phyloP scores from a whole-genome alignment of 2,797 vertebrate species.

The Oreochromis grahami region DNA sequence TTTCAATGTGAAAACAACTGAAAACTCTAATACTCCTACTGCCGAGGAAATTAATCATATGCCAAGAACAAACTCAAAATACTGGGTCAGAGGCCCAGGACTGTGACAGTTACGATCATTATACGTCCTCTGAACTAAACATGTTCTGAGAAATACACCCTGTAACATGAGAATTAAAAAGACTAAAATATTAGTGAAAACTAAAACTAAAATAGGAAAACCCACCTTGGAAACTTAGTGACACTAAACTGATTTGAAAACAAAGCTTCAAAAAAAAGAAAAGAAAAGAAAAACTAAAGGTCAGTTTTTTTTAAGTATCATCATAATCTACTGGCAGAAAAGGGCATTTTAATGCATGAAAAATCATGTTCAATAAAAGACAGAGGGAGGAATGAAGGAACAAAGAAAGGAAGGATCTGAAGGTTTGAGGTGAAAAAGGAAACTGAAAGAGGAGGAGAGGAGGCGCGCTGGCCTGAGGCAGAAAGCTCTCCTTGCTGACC shows the following conservation, averaged over 20 bases:
- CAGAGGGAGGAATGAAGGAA: not conserved
- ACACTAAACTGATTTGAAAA: not conserved
- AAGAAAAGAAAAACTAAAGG: rapidly evolving
- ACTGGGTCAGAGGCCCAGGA: not conserved
- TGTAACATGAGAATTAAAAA: rapidly evolving
- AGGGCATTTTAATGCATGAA: not conserved
- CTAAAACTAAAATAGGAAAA: not conserved
- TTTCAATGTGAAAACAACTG: no score
- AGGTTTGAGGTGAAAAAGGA: not conserved
- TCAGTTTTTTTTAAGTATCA: not conserved
- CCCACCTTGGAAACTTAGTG: not conserved
- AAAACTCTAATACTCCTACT: no score
- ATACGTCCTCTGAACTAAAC: not conserved
- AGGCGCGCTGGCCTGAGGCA: conserved; percentile 36
- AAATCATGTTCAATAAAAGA: not conserved
- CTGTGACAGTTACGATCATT: not conserved
- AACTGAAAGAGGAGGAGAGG: not conserved
- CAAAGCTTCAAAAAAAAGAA: not conserved
- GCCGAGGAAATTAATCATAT: not conserved
- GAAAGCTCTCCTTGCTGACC: conserved; percentile 23
- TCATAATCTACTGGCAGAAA: not conserved
- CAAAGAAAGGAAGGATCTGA: not conserved
- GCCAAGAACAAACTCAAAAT: not conserved
- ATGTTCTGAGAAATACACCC: not conserved
- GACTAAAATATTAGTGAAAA: not conserved